Evolutionary conservation across 2,113 vertebrate genomes (phyloP).

Genomic region (Mustelus asterias): DNA sequence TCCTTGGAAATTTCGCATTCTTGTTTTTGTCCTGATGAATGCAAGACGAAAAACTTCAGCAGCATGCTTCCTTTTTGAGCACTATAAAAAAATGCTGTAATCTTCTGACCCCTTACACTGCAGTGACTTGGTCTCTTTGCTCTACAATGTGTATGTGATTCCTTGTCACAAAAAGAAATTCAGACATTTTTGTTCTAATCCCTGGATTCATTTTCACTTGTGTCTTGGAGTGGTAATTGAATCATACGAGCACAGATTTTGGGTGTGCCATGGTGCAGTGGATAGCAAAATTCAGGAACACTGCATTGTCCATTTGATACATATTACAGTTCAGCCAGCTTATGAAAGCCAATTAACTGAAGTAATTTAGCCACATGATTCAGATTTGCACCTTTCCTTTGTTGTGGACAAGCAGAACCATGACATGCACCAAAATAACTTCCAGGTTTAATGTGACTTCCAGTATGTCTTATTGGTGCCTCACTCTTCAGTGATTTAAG

Average conservation of each 20-base stretch:
- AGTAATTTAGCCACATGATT: not conserved
- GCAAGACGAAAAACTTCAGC: no score
- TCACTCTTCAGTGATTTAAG: no score
- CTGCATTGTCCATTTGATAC: not conserved
- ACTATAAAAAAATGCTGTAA: no score
- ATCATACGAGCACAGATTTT: not conserved
- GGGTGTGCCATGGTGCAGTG: not conserved
- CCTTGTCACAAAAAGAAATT: no score
- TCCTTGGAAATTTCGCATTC: no score
- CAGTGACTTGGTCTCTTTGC: no score
- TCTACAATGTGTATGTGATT: no score
- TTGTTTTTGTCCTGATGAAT: no score
- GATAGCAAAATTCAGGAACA: not conserved
- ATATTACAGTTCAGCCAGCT: not conserved
- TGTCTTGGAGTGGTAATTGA: not conserved
- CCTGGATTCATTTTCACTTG: not conserved
- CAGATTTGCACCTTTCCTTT: not conserved
- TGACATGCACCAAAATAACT: not conserved
- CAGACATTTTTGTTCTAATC: no score
- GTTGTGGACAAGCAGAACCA: not conserved
- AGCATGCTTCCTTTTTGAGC: no score
- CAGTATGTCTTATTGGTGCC: no score
- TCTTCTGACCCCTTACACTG: no score
- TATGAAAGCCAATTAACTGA: not conserved
- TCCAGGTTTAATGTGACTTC: not conserved